phyloP scores from a whole-genome alignment of 2,113 vertebrate species.

The Hemibagrus wyckioides region DNA sequence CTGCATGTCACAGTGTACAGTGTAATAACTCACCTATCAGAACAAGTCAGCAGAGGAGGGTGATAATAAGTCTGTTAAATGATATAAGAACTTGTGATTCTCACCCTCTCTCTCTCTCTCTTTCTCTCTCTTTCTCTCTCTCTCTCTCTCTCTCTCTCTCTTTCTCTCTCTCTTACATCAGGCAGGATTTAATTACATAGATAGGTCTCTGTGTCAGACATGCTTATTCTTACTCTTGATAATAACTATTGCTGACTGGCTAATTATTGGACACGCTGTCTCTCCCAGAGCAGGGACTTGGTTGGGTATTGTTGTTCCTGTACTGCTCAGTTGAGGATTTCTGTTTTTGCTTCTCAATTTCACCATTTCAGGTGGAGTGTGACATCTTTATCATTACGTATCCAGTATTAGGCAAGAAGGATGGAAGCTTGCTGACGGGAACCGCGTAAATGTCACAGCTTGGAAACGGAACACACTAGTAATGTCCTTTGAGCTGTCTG shows the following conservation, averaged over 20 bases:
- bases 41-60: slow-evolving; percentile 17
- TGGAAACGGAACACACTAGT: neutral
- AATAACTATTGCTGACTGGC: slow-evolving; percentile 51
- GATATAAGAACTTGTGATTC: slow-evolving; percentile 35
- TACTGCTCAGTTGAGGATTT: slow-evolving; percentile 24
- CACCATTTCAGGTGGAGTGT: slow-evolving; percentile 26
- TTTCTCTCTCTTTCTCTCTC: slow-evolving; percentile 38
- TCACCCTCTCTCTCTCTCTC: slow-evolving; percentile 37
- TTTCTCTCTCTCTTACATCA: slow-evolving; percentile 46
- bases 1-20: slow-evolving; percentile 19
- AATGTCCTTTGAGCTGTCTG: slow-evolving; percentile 10
- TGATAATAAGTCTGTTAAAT: slow-evolving; percentile 45
- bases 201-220: slow-evolving; percentile 56
- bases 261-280: slow-evolving; percentile 50
- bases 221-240: slow-evolving; percentile 48
- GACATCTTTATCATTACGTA: slow-evolving; percentile 46
- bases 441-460: slow-evolving; percentile 41
- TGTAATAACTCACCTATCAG: slow-evolving; percentile 22
- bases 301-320: slow-evolving; percentile 13
- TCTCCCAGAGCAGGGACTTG: neutral
- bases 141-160: slow-evolving; percentile 49
- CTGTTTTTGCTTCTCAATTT: slow-evolving; percentile 43
- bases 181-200: slow-evolving; percentile 65
- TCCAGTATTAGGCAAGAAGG: slow-evolving; percentile 18
- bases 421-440: slow-evolving; percentile 19